A percentile compares a stretch with the other conserved stretches of the same genome.
Conservation (phyloP, 2,113 vertebrate genomes). For the Myrmophylax atrothorax region DNA sequence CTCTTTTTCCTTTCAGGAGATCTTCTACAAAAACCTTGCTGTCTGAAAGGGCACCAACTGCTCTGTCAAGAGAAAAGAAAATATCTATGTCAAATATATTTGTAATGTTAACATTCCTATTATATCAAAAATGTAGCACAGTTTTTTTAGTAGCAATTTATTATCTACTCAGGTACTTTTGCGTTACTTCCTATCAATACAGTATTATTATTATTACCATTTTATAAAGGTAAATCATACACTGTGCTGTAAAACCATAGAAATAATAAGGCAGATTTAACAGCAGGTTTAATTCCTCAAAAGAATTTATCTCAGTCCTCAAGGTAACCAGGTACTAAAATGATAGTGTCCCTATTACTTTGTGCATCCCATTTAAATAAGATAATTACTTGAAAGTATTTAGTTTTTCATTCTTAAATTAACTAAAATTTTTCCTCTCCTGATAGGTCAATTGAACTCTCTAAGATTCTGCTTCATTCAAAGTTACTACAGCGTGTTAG, state of each 20-base stretch:
- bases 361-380: background rate
- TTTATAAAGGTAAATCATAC: background rate
- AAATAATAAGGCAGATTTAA: background rate
- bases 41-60: slow-evolving; percentile 79
- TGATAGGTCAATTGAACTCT: background rate
- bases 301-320: background rate
- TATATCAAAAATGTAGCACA: background rate
- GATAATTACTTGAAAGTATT: background rate
- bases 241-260: background rate
- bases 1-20: slow-evolving; percentile 80
- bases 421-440: background rate
- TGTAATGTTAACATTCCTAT: background rate
- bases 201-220: background rate
- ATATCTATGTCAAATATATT: background rate
- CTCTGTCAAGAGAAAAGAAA: slow-evolving; percentile 75
- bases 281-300: background rate
- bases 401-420: background rate
- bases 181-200: background rate
- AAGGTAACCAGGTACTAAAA: background rate
- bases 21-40: slow-evolving; percentile 78
- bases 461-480: background rate
- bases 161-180: background rate
- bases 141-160: background rate
- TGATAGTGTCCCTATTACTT: background rate
- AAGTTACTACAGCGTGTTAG: background rate